phyloP scores from a whole-genome alignment of 2,113 vertebrate species.

The Amia ocellicauda region DNA sequence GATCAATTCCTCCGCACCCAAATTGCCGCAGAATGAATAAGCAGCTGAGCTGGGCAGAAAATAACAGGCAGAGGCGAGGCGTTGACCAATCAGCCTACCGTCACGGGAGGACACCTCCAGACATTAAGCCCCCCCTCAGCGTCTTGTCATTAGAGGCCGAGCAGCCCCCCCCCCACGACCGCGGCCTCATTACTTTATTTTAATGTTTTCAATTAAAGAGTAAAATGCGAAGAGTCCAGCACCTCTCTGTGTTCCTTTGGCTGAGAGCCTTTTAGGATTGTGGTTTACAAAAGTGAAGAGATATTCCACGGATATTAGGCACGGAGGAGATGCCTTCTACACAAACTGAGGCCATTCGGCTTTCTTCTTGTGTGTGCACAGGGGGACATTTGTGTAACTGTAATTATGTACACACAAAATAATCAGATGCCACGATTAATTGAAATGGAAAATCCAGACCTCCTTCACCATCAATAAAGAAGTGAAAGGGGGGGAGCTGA shows the following conservation, averaged over 20 bases:
- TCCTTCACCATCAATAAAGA: too few species aligned
- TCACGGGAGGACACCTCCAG: neutral
- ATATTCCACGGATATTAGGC: too few species aligned
- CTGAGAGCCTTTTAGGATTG: too few species aligned
- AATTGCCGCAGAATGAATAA: slow-evolving; percentile 6
- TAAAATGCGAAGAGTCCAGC: neutral
- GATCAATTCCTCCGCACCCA: slow-evolving; percentile 1
- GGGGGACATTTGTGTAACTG: too few species aligned
- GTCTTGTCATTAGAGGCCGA: neutral
- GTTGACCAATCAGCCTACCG: neutral
- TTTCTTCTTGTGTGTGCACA: too few species aligned
- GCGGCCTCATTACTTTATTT: neutral
- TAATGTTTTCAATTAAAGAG: neutral
- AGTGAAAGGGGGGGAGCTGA: too few species aligned
- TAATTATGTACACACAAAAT: too few species aligned
- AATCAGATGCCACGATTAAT: too few species aligned
- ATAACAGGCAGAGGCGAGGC: neutral
- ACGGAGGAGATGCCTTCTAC: too few species aligned
- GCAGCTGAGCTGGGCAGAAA: slow-evolving; percentile 1
- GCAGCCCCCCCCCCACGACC: neutral
- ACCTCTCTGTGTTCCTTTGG: neutral
- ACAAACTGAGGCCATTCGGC: too few species aligned
- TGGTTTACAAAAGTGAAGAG: too few species aligned
- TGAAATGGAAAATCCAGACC: too few species aligned
- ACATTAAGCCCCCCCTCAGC: neutral